Evolutionary conservation across 2,888 invertebrate species (phyloP), one percentile per base, ranked within the genome.

Genomic region (Nemapogon koenigi): DNA sequence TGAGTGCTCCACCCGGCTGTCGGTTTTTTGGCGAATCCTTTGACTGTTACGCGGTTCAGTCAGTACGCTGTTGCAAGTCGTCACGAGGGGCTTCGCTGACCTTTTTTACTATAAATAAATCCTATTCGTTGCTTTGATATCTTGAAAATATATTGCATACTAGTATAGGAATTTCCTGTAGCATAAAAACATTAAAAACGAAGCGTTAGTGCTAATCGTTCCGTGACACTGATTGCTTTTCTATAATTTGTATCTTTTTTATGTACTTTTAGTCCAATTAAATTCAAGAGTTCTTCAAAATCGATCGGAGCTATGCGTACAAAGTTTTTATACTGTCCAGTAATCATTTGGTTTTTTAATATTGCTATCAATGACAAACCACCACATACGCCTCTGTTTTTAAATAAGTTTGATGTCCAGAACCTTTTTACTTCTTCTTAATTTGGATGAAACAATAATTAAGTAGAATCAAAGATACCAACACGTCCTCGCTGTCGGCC

Each of bases 11-110:
- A 42, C 38, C 38, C 46, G 37, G 40, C 45, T 47, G 44, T 44
- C 36, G 43, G 44, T 47, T 44, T n/a, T n/a, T 46, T 46, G 39
- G 40, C 45, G 43, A 47, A 45, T 38, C 45, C 44, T 47, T 46
- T 44, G 45, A 35, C 29, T 47, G 47, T 44, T 46, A 46, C 43
- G 46, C 43, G 42, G 41, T 43, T 44, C 43, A 41, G 42, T 43
- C 43, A 41, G 43, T 43, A 42, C 40, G 43, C 41, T 35, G 28
- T 38, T 33, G 43, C 46, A 27, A 44, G 42, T 42, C 35, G 42
- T 42, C 41, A 35, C 42, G 40, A 43, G 38, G 40, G 41, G 22
- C 10, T 7, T 22, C 22, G 7, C 10, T 22, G 22, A n/a, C n/a
- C n/a, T n/a, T n/a, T n/a, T n/a, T n/a, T n/a, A n/a, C n/a, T n/a